These are phyloP conservation scores for Sorex maritimensis DNA, from an alignment of 2,797 vertebrate genomes.

Conservation along the genomic window DNA sequence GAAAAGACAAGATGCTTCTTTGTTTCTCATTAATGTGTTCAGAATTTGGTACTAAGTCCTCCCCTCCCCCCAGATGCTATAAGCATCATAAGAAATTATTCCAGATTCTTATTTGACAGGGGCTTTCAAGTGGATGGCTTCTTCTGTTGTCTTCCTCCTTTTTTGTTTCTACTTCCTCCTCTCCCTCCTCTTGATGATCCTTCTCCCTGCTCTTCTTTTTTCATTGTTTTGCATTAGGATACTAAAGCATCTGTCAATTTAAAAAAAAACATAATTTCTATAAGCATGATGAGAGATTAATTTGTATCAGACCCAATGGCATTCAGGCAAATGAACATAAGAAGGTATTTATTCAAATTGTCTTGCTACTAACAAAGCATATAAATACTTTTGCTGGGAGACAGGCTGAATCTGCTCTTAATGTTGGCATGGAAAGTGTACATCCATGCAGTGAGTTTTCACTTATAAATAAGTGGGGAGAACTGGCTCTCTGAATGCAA, in stretches of 20 bases:
- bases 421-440: slow-evolving; percentile 83
- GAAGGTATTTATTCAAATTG: slow-evolving; percentile 87
- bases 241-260: slow-evolving; percentile 61
- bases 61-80: background rate
- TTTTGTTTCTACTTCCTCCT: background rate
- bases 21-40: slow-evolving; percentile 66
- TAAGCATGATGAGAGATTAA: slow-evolving; percentile 91
- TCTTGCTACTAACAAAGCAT: slow-evolving; percentile 82
- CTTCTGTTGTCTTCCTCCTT: background rate
- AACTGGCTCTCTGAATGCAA: slow-evolving; percentile 76
- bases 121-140: background rate
- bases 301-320: slow-evolving; percentile 88
- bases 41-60: slow-evolving; percentile 47
- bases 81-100: slow-evolving; percentile 22
- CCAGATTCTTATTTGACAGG: background rate
- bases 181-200: background rate
- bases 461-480: slow-evolving; percentile 81
- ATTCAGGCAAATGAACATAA: slow-evolving; percentile 89
- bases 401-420: slow-evolving; percentile 81
- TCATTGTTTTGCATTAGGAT: slow-evolving; percentile 40
- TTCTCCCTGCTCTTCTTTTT: background rate
- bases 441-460: slow-evolving; percentile 56
- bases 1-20: slow-evolving; percentile 58
- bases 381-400: slow-evolving; percentile 56
- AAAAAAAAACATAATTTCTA: slow-evolving; percentile 82